These are phyloP conservation scores for Ophioderma brevispina DNA, from an alignment of 35 echinoderm and acorn worm species.

Conservation along the genomic window DNA sequence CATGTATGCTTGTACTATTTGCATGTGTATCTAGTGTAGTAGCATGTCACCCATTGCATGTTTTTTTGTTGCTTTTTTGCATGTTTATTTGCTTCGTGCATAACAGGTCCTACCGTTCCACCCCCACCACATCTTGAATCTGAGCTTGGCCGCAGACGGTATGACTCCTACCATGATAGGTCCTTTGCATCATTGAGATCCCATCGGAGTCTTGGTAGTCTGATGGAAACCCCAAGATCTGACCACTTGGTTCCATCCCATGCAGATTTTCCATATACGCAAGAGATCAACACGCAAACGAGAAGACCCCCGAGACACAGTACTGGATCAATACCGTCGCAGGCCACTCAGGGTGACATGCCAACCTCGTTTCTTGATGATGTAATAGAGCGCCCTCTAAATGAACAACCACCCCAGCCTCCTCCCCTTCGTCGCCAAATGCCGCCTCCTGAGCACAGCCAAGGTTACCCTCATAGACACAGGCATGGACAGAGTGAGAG, in stretches of 20 bases:
- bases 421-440: neutral
- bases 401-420: neutral
- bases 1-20: too few species aligned
- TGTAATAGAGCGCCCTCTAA: slow-evolving; percentile 5
- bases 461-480: neutral
- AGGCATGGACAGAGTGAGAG: neutral
- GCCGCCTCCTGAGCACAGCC: neutral
- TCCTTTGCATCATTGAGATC: neutral
- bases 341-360: neutral
- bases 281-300: too few species aligned
- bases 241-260: neutral
- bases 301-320: neutral
- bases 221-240: neutral
- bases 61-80: neutral
- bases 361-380: neutral
- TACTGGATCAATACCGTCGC: neutral
- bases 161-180: neutral
- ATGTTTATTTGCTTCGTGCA: neutral
- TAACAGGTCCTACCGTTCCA: neutral
- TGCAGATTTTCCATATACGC: neutral
- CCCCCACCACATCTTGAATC: neutral
- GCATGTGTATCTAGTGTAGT: neutral
- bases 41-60: neutral
- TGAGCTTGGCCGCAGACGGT: neutral
- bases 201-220: neutral